phyloP scores from a whole-genome alignment of 1,140 invertebrate species.

The Megalopta genalis region DNA sequence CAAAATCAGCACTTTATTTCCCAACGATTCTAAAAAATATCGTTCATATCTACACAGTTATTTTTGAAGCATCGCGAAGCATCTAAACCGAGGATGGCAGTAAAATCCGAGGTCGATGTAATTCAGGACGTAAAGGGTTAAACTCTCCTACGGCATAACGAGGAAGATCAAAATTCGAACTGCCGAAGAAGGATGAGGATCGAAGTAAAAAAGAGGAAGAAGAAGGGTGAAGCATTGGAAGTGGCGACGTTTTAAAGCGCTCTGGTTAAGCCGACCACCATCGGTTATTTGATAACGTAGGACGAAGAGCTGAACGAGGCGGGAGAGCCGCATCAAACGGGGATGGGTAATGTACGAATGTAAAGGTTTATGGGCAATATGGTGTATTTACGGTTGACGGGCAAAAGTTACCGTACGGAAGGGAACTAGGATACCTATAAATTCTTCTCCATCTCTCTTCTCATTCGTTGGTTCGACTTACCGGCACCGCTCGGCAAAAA shows the following conservation, averaged over 20 bases:
- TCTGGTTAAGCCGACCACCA: constrained; percentile 64
- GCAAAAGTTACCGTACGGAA: constrained; percentile 63
- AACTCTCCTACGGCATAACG: too few relatives aligned
- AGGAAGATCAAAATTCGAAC: too few relatives aligned
- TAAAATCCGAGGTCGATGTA: too few relatives aligned
- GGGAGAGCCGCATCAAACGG: constrained; percentile 51
- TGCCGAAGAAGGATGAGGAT: too few relatives aligned
- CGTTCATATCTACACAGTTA: too few relatives aligned
- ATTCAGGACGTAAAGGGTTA: too few relatives aligned
- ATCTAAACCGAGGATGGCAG: too few relatives aligned
- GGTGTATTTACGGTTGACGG: constrained; percentile 75
- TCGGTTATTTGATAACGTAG: constrained; percentile 72
- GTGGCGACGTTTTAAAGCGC: constrained; percentile 49
- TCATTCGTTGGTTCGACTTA: constrained; percentile 25
- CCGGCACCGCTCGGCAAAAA: constrained; percentile 46
- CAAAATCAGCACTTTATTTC: too few relatives aligned
- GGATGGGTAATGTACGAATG: constrained; percentile 77
- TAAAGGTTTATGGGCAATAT: constrained; percentile 79
- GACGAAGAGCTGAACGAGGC: constrained; percentile 49
- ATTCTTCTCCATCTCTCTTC: constrained; percentile 39
- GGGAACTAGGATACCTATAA: constrained; percentile 42
- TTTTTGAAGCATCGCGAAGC: too few relatives aligned
- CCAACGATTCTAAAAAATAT: too few relatives aligned
- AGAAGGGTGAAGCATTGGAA: neutral
- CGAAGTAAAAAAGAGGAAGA: too few relatives aligned